A percentile compares a stretch with the other conserved stretches of the same genome.
Evolutionary conservation across 2,888 invertebrate species (phyloP).

Genomic region (Brachypterus glaber): DNA sequence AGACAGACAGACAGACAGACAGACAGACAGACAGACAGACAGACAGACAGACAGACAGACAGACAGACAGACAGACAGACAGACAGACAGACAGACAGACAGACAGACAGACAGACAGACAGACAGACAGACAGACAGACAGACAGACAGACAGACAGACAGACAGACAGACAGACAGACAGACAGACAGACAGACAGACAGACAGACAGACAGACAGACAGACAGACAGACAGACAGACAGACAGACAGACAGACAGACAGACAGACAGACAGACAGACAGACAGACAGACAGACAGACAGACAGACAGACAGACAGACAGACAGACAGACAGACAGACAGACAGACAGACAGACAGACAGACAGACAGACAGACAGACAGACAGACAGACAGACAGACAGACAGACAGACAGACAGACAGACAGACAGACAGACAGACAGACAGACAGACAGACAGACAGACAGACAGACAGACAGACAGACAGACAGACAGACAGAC

Average conservation of each 20-base stretch:
- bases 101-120: conserved; percentile 9
- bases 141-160: conserved; percentile 10
- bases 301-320: conserved; percentile 2
- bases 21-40: conserved; percentile 8
- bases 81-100: conserved; percentile 11
- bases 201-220: conserved; percentile 13
- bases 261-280: conserved; percentile 2
- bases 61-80: conserved; percentile 10
- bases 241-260: conserved; percentile 11
- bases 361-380: conserved; percentile 2
- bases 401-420: conserved; percentile 2
- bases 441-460: conserved; percentile 2
- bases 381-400: conserved; percentile 2
- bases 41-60: conserved; percentile 11
- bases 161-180: conserved; percentile 9
- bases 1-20: conserved; percentile 8
- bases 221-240: conserved; percentile 11
- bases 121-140: conserved; percentile 11
- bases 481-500: conserved; percentile 6
- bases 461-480: conserved; percentile 4
- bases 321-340: conserved; percentile 2
- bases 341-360: conserved; percentile 2
- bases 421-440: conserved; percentile 2
- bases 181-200: conserved; percentile 11
- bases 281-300: conserved; percentile 2